phyloP scores from a whole-genome alignment of 2,113 vertebrate genomes.

The Gopherus flavomarginatus region DNA sequence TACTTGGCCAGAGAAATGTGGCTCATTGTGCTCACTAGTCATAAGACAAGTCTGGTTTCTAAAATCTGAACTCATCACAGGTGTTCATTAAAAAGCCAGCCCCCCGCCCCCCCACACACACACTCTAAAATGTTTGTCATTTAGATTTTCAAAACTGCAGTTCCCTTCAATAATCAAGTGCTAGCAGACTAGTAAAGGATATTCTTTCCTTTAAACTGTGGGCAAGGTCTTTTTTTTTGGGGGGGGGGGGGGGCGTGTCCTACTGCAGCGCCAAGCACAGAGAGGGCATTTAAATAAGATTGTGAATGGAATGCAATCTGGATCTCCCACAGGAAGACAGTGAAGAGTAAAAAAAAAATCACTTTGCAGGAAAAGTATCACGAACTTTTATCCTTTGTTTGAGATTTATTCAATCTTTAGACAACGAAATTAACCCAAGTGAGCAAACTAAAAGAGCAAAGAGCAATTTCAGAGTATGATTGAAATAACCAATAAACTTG shows the following conservation, averaged over 20 bases:
- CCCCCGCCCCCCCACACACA: not conserved
- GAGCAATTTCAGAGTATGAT: conserved; percentile 26
- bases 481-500: not conserved
- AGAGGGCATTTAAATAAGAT: not conserved
- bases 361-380: conserved; percentile 5
- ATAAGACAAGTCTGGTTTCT: not conserved
- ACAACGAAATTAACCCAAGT: not conserved
- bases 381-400: not conserved
- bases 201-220: not conserved
- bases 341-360: conserved; percentile 41
- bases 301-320: conserved; percentile 1
- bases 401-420: not conserved
- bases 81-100: not conserved
- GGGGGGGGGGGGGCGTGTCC: accelerated
- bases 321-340: conserved; percentile 39
- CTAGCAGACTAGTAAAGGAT: not conserved
- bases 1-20: not conserved
- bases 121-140: not conserved
- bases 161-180: not conserved
- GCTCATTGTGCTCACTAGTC: not conserved
- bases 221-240: no score
- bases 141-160: not conserved
- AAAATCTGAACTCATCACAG: not conserved
- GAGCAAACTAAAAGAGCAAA: conserved; percentile 34
- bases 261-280: conserved; percentile 4